Percentiles rank a stretch among this genome's conserved stretches.
Conservation (phyloP, 2,888 invertebrate species). For the Eupithecia subfuscata region DNA sequence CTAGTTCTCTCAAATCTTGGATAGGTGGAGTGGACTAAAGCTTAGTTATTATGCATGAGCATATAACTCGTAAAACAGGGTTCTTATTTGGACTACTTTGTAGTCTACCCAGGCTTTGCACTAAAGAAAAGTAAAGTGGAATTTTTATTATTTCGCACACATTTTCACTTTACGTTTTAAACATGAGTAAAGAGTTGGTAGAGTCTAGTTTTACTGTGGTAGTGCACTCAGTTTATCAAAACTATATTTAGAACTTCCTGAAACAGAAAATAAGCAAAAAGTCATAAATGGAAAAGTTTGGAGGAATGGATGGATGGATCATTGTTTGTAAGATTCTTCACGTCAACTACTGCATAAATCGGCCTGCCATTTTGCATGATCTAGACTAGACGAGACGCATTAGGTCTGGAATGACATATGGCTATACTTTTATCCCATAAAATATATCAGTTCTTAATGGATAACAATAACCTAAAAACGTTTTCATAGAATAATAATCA, state of each 20-base stretch:
- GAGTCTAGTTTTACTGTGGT: neutral
- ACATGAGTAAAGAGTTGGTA: neutral
- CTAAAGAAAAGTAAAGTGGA: neutral
- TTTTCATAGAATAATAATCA: neutral
- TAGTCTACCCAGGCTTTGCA: neutral
- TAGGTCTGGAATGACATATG: neutral
- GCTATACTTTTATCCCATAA: neutral
- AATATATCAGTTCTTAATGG: neutral
- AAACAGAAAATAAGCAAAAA: neutral
- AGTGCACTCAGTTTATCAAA: neutral
- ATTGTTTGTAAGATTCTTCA: neutral
- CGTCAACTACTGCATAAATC: neutral
- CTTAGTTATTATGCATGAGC: neutral
- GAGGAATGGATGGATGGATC: neutral
- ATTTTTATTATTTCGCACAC: neutral
- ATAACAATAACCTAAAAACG: neutral
- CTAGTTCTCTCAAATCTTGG: neutral
- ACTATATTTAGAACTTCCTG: neutral
- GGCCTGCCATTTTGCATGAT: neutral
- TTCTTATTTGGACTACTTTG: conserved; percentile 6
- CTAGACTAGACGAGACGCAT: neutral
- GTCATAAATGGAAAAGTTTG: neutral
- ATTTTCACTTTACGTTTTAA: neutral
- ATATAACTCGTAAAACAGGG: conserved; percentile 3
- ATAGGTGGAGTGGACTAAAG: neutral